phyloP scores from a whole-genome alignment of 2,888 invertebrate genomes.

The Pecten maximus region DNA sequence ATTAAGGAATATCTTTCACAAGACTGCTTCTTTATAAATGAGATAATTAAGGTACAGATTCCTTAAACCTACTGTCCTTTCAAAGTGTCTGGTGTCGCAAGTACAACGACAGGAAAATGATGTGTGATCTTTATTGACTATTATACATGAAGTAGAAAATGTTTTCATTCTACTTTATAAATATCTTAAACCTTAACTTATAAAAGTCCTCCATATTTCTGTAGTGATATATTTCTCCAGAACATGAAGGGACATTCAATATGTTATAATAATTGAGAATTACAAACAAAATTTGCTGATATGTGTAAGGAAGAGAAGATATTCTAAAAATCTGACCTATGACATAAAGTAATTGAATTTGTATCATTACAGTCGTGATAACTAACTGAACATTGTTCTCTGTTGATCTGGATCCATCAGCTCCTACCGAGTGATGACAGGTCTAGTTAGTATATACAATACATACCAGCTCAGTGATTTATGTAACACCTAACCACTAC shows the following conservation, averaged over 20 bases:
- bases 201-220: background rate
- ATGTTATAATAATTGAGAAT: background rate
- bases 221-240: background rate
- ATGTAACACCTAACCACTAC: background rate
- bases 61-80: background rate
- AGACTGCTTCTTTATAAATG: background rate
- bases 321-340: background rate
- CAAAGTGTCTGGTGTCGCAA: conserved; percentile 13
- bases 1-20: conserved; percentile 25
- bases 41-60: conserved; percentile 21
- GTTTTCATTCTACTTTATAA: background rate
- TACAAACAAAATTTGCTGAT: background rate
- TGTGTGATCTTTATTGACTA: background rate
- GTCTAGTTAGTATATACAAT: background rate
- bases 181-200: background rate
- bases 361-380: background rate
- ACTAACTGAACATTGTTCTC: background rate
- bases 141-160: background rate
- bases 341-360: background rate
- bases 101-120: background rate
- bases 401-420: background rate
- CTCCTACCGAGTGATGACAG: background rate
- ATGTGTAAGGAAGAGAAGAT: background rate
- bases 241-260: no score
- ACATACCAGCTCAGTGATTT: background rate